Evolutionary conservation across 2,113 vertebrate genomes (phyloP).

Genomic region (Hemicordylus capensis): DNA sequence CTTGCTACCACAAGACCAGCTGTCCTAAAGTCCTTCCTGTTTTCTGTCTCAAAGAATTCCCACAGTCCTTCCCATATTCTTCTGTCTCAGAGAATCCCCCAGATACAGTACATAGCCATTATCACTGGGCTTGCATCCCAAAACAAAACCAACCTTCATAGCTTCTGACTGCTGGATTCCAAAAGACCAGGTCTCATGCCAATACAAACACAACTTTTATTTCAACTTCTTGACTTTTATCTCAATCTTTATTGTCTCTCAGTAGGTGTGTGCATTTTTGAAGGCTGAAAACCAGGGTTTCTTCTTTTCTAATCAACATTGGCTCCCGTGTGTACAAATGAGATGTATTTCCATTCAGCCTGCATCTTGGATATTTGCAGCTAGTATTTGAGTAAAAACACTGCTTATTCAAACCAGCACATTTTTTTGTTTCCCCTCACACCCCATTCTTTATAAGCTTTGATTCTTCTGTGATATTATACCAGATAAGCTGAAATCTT

Average conservation of each 20-base stretch:
- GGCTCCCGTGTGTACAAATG: not conserved
- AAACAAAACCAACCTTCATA: not conserved
- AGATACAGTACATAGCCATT: not conserved
- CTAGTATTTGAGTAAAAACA: not conserved
- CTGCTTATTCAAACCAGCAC: not conserved
- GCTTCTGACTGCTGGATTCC: not conserved
- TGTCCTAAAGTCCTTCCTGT: too few relatives aligned
- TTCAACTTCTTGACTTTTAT: not conserved
- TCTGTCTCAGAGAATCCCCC: too few relatives aligned
- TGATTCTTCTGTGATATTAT: slow-evolving; percentile 7
- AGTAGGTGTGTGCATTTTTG: not conserved
- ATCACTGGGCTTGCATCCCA: not conserved
- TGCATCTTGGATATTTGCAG: not conserved
- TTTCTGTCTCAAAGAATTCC: too few relatives aligned
- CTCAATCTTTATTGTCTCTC: not conserved
- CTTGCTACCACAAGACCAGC: too few relatives aligned
- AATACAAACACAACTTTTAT: not conserved
- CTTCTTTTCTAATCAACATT: not conserved
- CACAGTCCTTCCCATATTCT: too few relatives aligned
- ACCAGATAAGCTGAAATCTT: not conserved
- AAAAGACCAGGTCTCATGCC: not conserved
- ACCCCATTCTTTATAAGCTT: not conserved
- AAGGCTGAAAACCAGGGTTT: not conserved
- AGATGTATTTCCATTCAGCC: not conserved
- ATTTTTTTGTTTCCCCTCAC: not conserved